These are phyloP conservation scores for Riparia riparia DNA, from an alignment of 2,113 vertebrate species.

Conservation along the genomic window DNA sequence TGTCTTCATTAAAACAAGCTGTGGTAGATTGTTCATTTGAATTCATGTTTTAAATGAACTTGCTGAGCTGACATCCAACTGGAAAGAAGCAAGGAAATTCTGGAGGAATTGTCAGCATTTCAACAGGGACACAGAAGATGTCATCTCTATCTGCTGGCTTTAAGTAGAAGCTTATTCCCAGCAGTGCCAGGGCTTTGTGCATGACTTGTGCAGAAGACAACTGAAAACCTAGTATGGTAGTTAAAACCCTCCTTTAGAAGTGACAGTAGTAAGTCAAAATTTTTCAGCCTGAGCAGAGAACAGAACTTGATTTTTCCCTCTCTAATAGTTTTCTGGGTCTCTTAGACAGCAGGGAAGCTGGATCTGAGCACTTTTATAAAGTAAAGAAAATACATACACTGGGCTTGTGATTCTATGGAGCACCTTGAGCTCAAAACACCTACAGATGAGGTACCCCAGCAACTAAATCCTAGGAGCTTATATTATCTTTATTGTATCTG, in stretches of 20 bases:
- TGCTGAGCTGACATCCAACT: background rate
- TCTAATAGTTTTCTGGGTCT: background rate
- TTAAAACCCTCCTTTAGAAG: background rate
- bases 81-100: background rate
- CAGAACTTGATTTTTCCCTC: background rate
- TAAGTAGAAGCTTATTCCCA: background rate
- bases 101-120: background rate
- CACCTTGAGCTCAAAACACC: background rate
- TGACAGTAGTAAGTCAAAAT: background rate
- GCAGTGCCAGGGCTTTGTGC: background rate
- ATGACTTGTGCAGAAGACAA: background rate
- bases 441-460: background rate
- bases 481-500: background rate
- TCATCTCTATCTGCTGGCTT: background rate
- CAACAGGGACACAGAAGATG: background rate
- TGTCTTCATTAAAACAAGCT: background rate
- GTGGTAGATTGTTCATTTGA: background rate
- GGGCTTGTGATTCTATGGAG: accelerated
- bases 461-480: background rate
- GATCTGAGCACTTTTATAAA: background rate
- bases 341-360: background rate
- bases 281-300: background rate
- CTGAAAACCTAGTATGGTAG: background rate
- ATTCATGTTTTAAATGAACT: background rate
- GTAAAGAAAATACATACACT: background rate